Evolutionary conservation across 2,113 vertebrate genomes (phyloP).

Genomic region (Carettochelys insculpta): DNA sequence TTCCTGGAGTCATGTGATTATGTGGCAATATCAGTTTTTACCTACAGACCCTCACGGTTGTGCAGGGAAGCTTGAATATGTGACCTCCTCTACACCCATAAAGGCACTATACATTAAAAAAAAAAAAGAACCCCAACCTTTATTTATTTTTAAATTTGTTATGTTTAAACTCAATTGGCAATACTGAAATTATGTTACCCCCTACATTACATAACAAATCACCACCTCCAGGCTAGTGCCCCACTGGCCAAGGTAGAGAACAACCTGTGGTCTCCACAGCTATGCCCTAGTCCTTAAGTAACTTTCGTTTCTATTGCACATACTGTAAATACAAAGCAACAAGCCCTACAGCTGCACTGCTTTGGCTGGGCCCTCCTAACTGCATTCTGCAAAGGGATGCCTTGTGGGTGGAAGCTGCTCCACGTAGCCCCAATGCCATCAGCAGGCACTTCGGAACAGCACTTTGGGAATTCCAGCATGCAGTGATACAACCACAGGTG

Average conservation of each 20-base stretch:
- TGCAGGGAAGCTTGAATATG: conserved; percentile 2
- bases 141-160: neutral
- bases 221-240: conserved; percentile 21
- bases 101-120: neutral
- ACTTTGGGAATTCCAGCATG: neutral
- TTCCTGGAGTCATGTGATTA: neutral
- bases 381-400: neutral
- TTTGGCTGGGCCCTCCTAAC: neutral
- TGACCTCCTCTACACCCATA: neutral
- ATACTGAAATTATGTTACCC: conserved; percentile 17
- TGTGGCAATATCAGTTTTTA: conserved; percentile 15
- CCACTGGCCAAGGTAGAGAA: conserved; percentile 40
- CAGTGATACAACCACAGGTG: neutral
- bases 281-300: conserved; percentile 21
- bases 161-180: conserved; percentile 38
- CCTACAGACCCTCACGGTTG: neutral
- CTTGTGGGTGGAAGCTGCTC: neutral
- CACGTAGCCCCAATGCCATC: fast-evolving
- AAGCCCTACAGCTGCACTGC: neutral
- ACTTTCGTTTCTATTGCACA: neutral
- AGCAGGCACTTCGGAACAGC: neutral
- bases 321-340: neutral
- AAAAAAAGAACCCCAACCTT: conserved; percentile 3
- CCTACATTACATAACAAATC: conserved; percentile 36
- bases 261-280: conserved; percentile 28